Evolutionary conservation across 1,140 invertebrate genomes (phyloP).

Genomic region (Caerostris darwini): DNA sequence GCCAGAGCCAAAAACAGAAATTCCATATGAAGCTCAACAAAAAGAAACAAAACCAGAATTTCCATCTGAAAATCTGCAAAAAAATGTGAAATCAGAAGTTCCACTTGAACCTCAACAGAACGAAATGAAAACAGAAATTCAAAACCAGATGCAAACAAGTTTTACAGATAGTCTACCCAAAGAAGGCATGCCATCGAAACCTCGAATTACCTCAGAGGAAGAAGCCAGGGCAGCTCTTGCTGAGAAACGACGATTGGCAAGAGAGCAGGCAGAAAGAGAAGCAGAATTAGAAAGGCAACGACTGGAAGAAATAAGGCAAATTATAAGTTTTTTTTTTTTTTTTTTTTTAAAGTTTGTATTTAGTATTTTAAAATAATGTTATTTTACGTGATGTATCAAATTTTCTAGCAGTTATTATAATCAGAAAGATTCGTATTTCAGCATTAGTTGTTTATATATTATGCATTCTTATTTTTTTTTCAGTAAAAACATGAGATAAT

Average conservation of each 20-base stretch:
- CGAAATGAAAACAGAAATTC: constrained; percentile 22
- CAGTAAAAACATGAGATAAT: no score
- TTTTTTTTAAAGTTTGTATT: no score
- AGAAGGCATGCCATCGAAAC: constrained; percentile 82
- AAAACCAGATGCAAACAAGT: background rate
- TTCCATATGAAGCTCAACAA: background rate
- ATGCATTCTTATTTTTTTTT: no score
- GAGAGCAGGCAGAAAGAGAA: constrained; percentile 93
- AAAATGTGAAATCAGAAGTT: constrained; percentile 21
- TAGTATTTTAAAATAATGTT: no score
- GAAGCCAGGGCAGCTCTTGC: constrained; percentile 94
- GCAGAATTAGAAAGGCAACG: constrained; percentile 90
- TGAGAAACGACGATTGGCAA: constrained; percentile 89
- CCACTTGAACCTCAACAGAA: background rate
- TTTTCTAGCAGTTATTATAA: no score
- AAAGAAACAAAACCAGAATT: background rate
- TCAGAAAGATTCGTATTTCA: no score
- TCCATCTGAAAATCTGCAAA: background rate
- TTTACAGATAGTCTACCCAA: background rate
- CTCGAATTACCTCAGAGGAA: constrained; percentile 91
- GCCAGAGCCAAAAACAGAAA: background rate
- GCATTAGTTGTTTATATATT: no score
- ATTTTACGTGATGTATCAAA: no score
- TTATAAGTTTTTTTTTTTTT: background rate
- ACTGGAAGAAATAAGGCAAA: constrained; percentile 82